Evolutionary conservation across 2,888 invertebrate species (phyloP), one percentile per base, ranked within the genome.

Genomic region (Andricus curvator): DNA sequence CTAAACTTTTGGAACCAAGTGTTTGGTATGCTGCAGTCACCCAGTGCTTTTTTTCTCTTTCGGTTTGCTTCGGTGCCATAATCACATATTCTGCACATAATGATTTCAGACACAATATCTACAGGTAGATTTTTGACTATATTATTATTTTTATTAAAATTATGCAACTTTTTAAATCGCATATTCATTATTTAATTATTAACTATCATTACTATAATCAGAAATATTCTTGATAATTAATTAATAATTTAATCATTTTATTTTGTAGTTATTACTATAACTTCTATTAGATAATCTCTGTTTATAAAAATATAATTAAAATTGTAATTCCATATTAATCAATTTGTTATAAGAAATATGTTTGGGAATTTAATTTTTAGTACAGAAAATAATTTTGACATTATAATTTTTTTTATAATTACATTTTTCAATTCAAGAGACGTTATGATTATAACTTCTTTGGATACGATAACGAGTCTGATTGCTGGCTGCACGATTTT

Each of bases 401-500:
- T 48, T 15, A 48, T 48, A 0, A 51, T 20, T 20, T 20, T n/a
- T n/a, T 9, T 56, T 8, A 13, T 25, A 48, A 48, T 41, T 65
- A 11, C 17, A 41, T 44, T 64, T 64, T 76, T 74, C 20, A 37
- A 79, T 82, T 80, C 1, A 64, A 91, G 92, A 81, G 97, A 97
- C 89, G 96, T 97, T 0, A 94, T 97, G 93, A 96, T 97, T 67
- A 96, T 97, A 4, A 97, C 97, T 0, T 95, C 96, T 0, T 91
- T 97, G 90, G 97, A 98, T 88, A 97, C 97, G 0, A 95, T 97
- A 86, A 97, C 97, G 0, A 97, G 97, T 84, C 91, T 97, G 51
- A 93, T 97, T 64, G 97, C 97, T 0, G 97, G 97, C 3, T 94
- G 96, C 82, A 97, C 97, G 2, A 97, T 97, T 85, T 97, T 97